These are phyloP conservation scores for Microdon myrmicae DNA, from an alignment of 2,888 invertebrate genomes.

Conservation along the genomic window DNA sequence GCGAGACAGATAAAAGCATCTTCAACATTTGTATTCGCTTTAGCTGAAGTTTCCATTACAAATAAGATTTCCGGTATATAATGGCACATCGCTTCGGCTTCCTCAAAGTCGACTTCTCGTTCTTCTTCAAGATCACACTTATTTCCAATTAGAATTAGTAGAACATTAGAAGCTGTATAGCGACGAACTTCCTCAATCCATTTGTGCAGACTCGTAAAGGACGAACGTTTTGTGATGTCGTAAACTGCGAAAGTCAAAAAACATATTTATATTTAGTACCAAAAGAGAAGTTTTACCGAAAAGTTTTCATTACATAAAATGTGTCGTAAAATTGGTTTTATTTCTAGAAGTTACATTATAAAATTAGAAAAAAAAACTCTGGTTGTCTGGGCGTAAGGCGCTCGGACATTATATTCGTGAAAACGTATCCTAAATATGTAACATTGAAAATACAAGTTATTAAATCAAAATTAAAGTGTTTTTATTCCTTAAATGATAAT, in stretches of 20 bases:
- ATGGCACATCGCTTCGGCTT: conserved; percentile 87
- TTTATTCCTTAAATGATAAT: too few species aligned
- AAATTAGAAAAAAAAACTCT: too few species aligned
- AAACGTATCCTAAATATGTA: too few species aligned
- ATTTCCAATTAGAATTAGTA: conserved; percentile 91
- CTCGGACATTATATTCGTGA: too few species aligned
- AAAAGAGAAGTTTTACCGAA: too few species aligned
- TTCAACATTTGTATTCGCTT: conserved; percentile 91
- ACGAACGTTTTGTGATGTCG: conserved; percentile 92
- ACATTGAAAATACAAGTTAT: too few species aligned
- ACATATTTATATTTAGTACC: too few species aligned
- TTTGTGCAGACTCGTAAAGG: conserved; percentile 89
- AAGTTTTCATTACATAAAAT: too few species aligned
- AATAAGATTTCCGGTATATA: conserved; percentile 87
- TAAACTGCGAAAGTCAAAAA: conserved; percentile 84
- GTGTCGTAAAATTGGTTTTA: too few species aligned
- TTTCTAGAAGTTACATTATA: too few species aligned
- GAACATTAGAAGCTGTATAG: conserved; percentile 92
- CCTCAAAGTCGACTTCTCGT: conserved; percentile 85
- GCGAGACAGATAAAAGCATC: conserved; percentile 88
- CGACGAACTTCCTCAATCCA: conserved; percentile 97
- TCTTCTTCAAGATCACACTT: conserved; percentile 87
- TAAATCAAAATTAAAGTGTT: too few species aligned
- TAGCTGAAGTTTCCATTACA: conserved; percentile 89
- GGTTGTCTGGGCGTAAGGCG: too few species aligned